phyloP scores from a whole-genome alignment of 2,113 vertebrate species.

The Oceanites oceanicus region DNA sequence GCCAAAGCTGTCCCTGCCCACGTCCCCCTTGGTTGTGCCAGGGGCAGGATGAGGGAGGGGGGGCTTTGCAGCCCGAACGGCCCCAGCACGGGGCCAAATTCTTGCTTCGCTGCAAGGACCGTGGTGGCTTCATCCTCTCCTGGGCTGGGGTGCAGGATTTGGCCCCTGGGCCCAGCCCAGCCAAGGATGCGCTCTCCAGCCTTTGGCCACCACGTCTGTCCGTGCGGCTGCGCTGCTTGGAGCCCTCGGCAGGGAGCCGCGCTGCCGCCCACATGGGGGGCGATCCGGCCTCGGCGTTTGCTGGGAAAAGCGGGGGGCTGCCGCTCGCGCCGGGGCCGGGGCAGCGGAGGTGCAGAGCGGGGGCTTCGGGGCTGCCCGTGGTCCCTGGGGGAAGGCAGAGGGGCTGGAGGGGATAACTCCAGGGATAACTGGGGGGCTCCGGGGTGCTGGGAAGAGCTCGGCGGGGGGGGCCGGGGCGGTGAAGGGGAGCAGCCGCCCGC shows the following conservation, averaged over 20 bases:
- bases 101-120: background rate
- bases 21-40: background rate
- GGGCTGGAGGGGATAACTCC: background rate
- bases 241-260: background rate
- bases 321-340: background rate
- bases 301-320: background rate
- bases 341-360: background rate
- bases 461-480: background rate
- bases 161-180: background rate
- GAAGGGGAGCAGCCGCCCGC: background rate
- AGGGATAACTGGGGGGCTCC: background rate
- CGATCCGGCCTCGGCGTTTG: rapidly evolving
- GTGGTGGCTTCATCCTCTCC: background rate
- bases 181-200: background rate
- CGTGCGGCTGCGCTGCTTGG: background rate
- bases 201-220: background rate
- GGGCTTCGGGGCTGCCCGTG: background rate
- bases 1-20: background rate
- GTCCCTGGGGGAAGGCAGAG: background rate
- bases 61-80: background rate
- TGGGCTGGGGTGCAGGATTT: background rate
- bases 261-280: background rate
- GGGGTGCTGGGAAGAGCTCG: background rate
- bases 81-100: background rate
- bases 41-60: background rate